Evolutionary conservation across 2,113 vertebrate genomes (phyloP), one percentile per base, ranked within the genome.

Genomic region (Neotoma lepida): DNA sequence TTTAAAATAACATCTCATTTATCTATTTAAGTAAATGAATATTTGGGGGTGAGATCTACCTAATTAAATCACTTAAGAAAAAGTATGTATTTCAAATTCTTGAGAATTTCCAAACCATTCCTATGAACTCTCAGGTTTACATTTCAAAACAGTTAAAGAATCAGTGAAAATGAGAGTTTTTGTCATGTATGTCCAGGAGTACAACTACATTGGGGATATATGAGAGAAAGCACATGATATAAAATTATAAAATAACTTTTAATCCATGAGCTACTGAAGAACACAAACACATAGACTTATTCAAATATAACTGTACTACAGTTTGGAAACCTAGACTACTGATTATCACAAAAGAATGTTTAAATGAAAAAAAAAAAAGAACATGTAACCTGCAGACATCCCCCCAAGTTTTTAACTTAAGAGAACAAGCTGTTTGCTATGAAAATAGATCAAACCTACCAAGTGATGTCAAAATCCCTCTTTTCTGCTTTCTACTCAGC

Each of bases 41-140:
- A 81, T 84, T 85, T 82, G 54, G 33, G 26, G 6, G 77, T 49
- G 28, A 80, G 18, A 15, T 88, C 56, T 73, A 3, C 28, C 39
- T 81, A 81, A 90, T 70, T 84, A 94, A 90, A 77, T 54, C 88
- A 89, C 82, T 77, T 89, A 44, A 85, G 6, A 95, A 58, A 26
- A 87, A 18, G 4, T 61, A 93, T 20, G 2, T 56, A 33, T 58
- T 90, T 94, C 3, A 80, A 93, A 71, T 89, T 87, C 22, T 91
- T 74, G 8, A 63, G 3, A 81, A 44, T 41, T 86, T 94, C n/a
- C 49, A 51, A 78, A 14, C 63, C 63, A 86, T 80, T 78, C 44
- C 58, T 78, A 4, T 63, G 39, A 95, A 94, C 94, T 89, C 41
- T 66, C 58, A 86, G 74, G 14, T 15, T 89, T 51, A 63, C 8